phyloP scores from a whole-genome alignment of 2,797 vertebrate species.

The Vespertilio murinus region DNA sequence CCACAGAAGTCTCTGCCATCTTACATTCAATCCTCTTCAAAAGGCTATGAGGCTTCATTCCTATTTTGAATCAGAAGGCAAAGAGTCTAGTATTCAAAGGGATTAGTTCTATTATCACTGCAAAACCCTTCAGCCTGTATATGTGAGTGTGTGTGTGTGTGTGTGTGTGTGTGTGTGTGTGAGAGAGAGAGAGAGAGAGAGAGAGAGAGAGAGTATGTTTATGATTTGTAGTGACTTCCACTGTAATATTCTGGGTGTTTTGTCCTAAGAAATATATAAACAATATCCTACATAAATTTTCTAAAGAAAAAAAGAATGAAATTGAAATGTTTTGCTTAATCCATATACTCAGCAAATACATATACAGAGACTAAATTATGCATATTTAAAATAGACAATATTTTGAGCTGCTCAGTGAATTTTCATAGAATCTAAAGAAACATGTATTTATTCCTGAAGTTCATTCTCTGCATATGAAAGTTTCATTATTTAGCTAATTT shows the following conservation, averaged over 20 bases:
- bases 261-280: not conserved
- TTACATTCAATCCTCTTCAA: not conserved
- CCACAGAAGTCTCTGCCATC: not conserved
- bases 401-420: not conserved
- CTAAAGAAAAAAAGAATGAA: not conserved
- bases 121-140: not conserved
- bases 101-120: not conserved
- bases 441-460: not conserved
- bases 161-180: not conserved
- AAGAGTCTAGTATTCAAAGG: not conserved
- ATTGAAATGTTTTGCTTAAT: not conserved
- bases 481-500: slow-evolving; percentile 1
- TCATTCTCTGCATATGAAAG: not conserved
- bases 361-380: not conserved
- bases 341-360: not conserved
- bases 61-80: not conserved
- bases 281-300: not conserved
- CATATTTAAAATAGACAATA: not conserved
- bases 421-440: not conserved
- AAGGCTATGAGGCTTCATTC: not conserved
- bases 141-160: not conserved
- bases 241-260: not conserved
- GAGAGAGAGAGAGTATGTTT: not conserved
- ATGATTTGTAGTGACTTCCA: not conserved
- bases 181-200: not conserved